Evolutionary conservation across 2,113 vertebrate genomes (phyloP).

Genomic region (Malurus alboscapulatus): DNA sequence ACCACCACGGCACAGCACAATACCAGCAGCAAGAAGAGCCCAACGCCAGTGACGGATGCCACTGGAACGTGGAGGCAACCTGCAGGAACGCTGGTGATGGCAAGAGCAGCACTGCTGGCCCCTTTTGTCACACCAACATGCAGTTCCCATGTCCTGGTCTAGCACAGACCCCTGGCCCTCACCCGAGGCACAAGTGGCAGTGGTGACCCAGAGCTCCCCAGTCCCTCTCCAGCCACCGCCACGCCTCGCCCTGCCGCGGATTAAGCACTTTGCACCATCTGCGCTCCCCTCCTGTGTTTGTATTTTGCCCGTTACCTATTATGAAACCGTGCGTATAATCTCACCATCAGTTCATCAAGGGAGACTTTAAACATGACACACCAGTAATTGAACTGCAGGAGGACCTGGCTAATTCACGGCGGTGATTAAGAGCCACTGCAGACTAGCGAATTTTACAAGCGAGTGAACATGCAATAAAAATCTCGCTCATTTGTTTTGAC

Average conservation of each 20-base stretch:
- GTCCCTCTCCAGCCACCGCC: neutral
- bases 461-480: constrained; percentile 42
- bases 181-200: fast-evolving
- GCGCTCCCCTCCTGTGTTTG: neutral
- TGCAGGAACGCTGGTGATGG: fast-evolving
- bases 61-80: fast-evolving
- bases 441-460: constrained; percentile 44
- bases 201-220: neutral
- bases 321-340: neutral
- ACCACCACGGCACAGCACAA: neutral
- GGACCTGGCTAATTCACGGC: constrained; percentile 52
- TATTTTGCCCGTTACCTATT: neutral
- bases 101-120: neutral
- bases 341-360: constrained; percentile 16
- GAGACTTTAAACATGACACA: constrained; percentile 49
- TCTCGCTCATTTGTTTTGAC: constrained; percentile 37
- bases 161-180: neutral
- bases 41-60: fast-evolving
- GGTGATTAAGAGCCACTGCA: constrained; percentile 48
- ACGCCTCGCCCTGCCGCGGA: neutral
- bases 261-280: neutral
- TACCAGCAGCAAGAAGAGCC: neutral
- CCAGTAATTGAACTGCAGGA: constrained; percentile 54
- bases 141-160: fast-evolving
- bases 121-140: fast-evolving